phyloP scores from a whole-genome alignment of 2,797 vertebrate genomes.

The Onychomys torridus region DNA sequence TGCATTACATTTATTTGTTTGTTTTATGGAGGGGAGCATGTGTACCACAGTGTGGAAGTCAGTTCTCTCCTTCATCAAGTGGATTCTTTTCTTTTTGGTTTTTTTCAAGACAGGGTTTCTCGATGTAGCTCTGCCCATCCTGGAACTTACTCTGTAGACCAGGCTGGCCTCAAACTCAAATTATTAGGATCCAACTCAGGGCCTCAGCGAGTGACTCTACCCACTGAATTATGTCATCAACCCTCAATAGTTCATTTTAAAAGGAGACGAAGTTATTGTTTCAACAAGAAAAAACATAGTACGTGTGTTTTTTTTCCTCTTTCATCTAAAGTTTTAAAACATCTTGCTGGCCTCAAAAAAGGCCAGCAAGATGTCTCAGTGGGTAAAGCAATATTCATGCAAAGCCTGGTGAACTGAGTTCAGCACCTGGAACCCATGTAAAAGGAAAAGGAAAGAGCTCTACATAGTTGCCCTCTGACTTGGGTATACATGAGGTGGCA shows the following conservation, averaged over 20 bases:
- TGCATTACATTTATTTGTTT: background rate
- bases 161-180: background rate
- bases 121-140: background rate
- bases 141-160: background rate
- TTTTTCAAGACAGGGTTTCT: background rate
- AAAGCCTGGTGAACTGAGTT: background rate
- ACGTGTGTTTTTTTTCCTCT: background rate
- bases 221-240: background rate
- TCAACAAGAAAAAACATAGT: constrained; percentile 34
- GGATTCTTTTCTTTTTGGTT: background rate
- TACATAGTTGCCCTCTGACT: background rate
- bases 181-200: background rate
- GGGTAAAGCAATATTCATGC: background rate
- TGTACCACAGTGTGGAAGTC: background rate
- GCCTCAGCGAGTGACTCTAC: background rate
- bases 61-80: background rate
- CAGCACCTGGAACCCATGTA: background rate
- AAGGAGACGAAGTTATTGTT: constrained; percentile 45
- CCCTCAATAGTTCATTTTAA: constrained; percentile 17
- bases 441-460: background rate
- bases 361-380: background rate
- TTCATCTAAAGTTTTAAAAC: background rate
- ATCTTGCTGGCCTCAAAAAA: no score
- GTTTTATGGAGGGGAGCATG: background rate
- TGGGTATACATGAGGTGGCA: background rate